phyloP scores from a whole-genome alignment of 1,140 invertebrate genomes.

The Drosophila simulans region DNA sequence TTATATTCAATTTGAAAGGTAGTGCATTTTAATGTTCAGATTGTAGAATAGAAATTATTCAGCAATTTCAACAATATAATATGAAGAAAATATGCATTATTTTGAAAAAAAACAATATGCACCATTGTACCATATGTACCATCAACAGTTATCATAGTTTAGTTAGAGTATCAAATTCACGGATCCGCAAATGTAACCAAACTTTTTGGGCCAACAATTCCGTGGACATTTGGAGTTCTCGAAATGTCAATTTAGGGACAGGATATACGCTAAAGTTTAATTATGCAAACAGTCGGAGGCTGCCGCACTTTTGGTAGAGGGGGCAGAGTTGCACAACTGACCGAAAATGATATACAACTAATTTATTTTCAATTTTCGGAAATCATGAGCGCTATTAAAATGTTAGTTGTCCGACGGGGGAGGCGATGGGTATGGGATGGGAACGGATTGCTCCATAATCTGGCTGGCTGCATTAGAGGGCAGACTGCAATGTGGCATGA shows the following conservation, averaged over 20 bases:
- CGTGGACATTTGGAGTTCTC: constrained; percentile 37
- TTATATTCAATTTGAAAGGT: not conserved
- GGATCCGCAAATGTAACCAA: not conserved
- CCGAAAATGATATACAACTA: constrained; percentile 79
- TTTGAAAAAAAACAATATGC: too few relatives aligned
- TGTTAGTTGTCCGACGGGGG: constrained; percentile 51
- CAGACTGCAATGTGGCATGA: constrained; percentile 57
- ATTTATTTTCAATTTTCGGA: constrained; percentile 83
- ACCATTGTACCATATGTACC: too few relatives aligned
- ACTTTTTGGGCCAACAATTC: constrained; percentile 17
- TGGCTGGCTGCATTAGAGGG: constrained; percentile 42
- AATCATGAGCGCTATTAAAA: constrained; percentile 82
- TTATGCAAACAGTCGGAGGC: constrained; percentile 63
- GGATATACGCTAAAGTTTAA: constrained; percentile 74
- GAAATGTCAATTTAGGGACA: constrained; percentile 71
- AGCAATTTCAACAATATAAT: too few relatives aligned
- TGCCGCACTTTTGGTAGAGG: not conserved
- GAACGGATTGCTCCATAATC: constrained; percentile 33
- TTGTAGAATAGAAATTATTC: not conserved
- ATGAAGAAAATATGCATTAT: too few relatives aligned
- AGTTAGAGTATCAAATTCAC: constrained; percentile 2
- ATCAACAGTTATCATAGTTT: too few relatives aligned
- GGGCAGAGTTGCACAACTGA: constrained; percentile 19
- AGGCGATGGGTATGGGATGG: not conserved
- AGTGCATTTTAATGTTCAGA: not conserved